Percentiles rank a stretch among this genome's conserved stretches.
phyloP scores from a whole-genome alignment of 2,113 vertebrate species.

The Scalopus aquaticus region DNA sequence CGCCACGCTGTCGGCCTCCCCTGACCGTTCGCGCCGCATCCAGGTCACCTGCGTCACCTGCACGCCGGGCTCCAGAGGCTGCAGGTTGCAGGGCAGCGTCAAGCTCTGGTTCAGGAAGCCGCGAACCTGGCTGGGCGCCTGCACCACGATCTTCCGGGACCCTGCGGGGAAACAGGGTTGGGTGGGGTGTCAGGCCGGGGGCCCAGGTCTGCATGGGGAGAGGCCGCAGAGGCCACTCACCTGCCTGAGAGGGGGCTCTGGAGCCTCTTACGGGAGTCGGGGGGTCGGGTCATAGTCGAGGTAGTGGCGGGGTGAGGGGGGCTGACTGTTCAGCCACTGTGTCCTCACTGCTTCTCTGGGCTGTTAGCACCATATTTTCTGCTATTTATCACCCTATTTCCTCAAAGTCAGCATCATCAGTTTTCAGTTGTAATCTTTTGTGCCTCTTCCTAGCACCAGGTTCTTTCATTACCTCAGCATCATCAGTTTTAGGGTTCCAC shows the following conservation, averaged over 20 bases:
- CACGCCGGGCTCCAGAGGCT: conserved; percentile 60
- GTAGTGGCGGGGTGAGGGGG: background rate
- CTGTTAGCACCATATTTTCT: background rate
- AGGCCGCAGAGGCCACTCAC: background rate
- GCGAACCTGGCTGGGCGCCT: conserved; percentile 68
- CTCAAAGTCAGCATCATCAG: background rate
- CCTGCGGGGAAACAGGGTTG: background rate
- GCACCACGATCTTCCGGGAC: rapidly evolving
- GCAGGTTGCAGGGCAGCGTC: conserved; percentile 84
- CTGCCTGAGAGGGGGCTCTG: too few relatives aligned
- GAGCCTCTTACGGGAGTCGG: too few relatives aligned
- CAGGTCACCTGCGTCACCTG: conserved; percentile 85
- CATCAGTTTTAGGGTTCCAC: background rate
- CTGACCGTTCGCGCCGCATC: conserved; percentile 70
- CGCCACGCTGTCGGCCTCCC: conserved; percentile 77
- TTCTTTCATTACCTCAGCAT: background rate
- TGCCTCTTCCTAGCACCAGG: too few relatives aligned
- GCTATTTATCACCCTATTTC: background rate
- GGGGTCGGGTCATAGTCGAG: too few relatives aligned
- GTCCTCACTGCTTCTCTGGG: rapidly evolving
- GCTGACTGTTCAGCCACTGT: background rate
- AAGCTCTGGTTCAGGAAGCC: conserved; percentile 84
- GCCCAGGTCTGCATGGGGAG: background rate
- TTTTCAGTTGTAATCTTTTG: background rate
- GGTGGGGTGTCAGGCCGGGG: background rate